phyloP scores from a whole-genome alignment of 2,113 vertebrate species.

The Prunella himalayana region DNA sequence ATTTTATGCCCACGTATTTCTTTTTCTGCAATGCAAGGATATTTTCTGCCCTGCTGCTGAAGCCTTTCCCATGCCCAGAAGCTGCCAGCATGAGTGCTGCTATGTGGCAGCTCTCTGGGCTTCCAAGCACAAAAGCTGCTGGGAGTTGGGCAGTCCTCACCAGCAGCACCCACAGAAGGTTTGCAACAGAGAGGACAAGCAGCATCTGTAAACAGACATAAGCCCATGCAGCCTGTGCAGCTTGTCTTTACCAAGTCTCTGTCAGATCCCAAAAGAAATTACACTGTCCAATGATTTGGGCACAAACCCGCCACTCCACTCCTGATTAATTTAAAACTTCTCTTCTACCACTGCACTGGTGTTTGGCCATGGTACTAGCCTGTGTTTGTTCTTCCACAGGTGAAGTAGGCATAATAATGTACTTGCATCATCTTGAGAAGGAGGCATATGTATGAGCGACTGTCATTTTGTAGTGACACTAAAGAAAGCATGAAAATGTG shows the following conservation, averaged over 20 bases:
- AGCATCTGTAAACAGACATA: not conserved
- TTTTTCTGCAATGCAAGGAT: not conserved
- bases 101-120: not conserved
- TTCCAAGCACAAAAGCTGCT: not conserved
- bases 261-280: not conserved
- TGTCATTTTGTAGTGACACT: not conserved
- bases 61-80: not conserved
- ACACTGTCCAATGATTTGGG: not conserved
- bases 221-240: not conserved
- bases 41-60: not conserved
- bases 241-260: not conserved
- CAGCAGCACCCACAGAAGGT: too few species aligned
- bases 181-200: not conserved
- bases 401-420: not conserved
- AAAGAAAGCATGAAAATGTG: not conserved
- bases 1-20: rapidly evolving
- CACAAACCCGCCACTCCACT: not conserved
- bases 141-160: not conserved
- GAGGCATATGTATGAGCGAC: not conserved
- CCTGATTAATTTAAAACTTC: not conserved
- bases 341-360: rapidly evolving
- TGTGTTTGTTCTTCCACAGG: not conserved
- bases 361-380: not conserved
- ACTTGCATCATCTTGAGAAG: not conserved
- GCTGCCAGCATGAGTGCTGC: rapidly evolving